phyloP scores from a whole-genome alignment of 2,797 vertebrate genomes.

The Agapornis canus region DNA sequence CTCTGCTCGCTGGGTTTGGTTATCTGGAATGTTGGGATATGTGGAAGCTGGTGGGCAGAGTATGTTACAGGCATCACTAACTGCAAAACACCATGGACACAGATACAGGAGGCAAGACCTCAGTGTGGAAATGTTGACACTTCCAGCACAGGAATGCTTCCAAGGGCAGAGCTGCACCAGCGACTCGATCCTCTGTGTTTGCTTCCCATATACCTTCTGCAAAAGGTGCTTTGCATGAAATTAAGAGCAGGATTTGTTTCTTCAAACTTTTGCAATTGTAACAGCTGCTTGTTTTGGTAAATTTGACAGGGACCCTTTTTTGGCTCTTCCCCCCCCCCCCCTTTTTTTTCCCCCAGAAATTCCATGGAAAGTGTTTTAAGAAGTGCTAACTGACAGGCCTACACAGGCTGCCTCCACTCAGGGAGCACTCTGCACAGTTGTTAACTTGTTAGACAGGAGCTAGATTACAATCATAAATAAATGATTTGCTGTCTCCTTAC shows the following conservation, averaged over 20 bases:
- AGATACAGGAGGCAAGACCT: neutral
- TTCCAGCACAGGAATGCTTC: neutral
- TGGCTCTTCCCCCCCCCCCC: conserved; percentile 48
- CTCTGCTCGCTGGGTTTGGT: neutral
- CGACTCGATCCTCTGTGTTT: accelerated
- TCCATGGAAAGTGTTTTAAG: conserved; percentile 69
- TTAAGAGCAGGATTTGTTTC: conserved; percentile 2
- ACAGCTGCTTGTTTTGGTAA: conserved; percentile 65
- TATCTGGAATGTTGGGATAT: accelerated
- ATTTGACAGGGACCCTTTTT: conserved; percentile 73
- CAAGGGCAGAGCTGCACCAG: neutral
- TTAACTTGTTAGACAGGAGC: conserved; percentile 82
- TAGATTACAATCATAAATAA: conserved; percentile 87
- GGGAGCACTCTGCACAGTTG: conserved; percentile 69
- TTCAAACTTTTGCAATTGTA: conserved; percentile 40
- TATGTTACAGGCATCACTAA: accelerated
- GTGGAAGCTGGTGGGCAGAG: accelerated
- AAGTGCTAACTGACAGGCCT: conserved; percentile 74
- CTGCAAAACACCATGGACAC: accelerated
- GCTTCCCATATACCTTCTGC: neutral
- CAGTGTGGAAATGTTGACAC: neutral
- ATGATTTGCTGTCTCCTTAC: conserved; percentile 84
- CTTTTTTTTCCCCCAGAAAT: neutral
- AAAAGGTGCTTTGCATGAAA: neutral
- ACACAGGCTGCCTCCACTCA: conserved; percentile 62